Conservation (phyloP, 2,888 invertebrate genomes). For the Colostygia pectinataria region DNA sequence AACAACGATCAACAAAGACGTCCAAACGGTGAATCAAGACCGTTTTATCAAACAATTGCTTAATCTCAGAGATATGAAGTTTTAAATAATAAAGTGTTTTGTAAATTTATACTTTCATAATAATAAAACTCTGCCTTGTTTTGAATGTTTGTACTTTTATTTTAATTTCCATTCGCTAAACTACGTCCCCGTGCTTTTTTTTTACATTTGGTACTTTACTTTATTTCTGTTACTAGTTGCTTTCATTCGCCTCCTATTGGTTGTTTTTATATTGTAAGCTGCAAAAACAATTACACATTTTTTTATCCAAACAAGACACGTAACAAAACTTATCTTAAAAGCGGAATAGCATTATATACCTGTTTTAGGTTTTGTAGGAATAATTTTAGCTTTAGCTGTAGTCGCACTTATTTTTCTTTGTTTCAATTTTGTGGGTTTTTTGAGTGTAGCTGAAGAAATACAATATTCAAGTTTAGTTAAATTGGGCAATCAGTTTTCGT, state of each 20-base stretch:
- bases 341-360: neutral
- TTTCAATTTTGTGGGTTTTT: constrained; percentile 1
- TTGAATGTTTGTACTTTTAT: neutral
- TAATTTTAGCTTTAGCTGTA: neutral
- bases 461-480: neutral
- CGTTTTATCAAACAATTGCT: constrained; percentile 54
- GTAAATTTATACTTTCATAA: constrained; percentile 27
- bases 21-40: constrained; percentile 40
- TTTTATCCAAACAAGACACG: no score
- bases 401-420: neutral
- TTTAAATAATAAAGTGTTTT: constrained; percentile 18
- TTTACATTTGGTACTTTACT: neutral
- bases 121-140: constrained; percentile 10
- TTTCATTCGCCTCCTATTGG: neutral
- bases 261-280: neutral
- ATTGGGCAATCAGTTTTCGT: no score
- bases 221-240: neutral
- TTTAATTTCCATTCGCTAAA: neutral
- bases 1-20: constrained; percentile 11
- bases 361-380: neutral
- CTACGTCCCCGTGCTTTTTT: neutral
- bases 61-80: constrained; percentile 50
- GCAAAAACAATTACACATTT: no score
- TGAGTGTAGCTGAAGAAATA: neutral
- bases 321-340: no score